These are phyloP conservation scores for Sander lucioperca DNA, from an alignment of 2,113 vertebrate species.

Conservation along the genomic window DNA sequence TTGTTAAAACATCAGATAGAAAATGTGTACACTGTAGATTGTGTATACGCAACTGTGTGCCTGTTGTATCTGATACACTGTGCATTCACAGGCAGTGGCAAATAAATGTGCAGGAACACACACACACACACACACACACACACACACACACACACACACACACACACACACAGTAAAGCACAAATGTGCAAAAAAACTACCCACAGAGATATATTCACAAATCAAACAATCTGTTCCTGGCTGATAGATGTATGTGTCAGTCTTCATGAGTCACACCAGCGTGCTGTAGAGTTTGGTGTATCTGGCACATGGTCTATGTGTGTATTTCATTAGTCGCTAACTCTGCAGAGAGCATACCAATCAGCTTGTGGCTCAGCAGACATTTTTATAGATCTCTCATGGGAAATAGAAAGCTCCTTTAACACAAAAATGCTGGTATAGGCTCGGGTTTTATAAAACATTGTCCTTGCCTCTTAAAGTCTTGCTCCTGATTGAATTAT, in stretches of 20 bases:
- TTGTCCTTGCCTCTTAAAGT: conserved; percentile 16
- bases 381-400: conserved; percentile 18
- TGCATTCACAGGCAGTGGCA: conserved; percentile 1
- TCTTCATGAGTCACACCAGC: conserved; percentile 10
- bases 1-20: conserved; percentile 28
- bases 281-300: background rate
- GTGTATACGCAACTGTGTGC: background rate
- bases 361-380: conserved; percentile 11
- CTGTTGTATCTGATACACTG: background rate
- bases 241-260: conserved; percentile 4
- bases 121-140: background rate
- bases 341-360: conserved; percentile 8
- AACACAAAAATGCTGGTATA: background rate
- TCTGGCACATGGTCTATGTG: background rate
- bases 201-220: conserved; percentile 9
- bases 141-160: background rate
- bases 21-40: too few species aligned
- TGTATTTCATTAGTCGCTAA: conserved; percentile 30
- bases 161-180: background rate
- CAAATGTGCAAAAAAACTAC: conserved; percentile 5
- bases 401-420: conserved; percentile 36
- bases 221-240: conserved; percentile 22
- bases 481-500: conserved; percentile 23
- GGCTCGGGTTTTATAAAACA: conserved; percentile 23
- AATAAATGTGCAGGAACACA: background rate